These are phyloP conservation scores for Busseola fusca DNA, from an alignment of 2,888 invertebrate species.

Conservation along the genomic window DNA sequence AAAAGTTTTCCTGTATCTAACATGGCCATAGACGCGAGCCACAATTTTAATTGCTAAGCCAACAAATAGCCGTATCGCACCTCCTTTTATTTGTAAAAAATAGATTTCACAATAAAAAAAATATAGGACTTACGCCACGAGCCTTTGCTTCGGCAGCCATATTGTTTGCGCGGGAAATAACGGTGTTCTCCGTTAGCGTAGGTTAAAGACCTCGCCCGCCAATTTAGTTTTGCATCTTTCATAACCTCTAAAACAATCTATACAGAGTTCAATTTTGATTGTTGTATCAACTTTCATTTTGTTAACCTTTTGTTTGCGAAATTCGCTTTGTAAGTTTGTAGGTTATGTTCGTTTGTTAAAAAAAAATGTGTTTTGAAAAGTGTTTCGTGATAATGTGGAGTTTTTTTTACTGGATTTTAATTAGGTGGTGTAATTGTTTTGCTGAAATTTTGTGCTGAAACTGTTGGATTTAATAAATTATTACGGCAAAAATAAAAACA, in stretches of 20 bases:
- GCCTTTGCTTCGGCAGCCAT: constrained; percentile 68
- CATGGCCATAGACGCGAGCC: background rate
- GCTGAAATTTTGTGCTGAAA: background rate
- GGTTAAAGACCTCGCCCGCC: constrained; percentile 70
- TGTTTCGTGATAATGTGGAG: constrained; percentile 26
- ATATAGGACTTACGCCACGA: constrained; percentile 61
- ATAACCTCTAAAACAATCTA: constrained; percentile 42
- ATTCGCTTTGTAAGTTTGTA: constrained; percentile 58
- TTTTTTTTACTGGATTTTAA: constrained; percentile 22
- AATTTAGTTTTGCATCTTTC: constrained; percentile 51
- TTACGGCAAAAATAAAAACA: background rate
- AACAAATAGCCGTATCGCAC: constrained; percentile 37
- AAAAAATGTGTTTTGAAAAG: constrained; percentile 48
- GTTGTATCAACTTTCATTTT: constrained; percentile 39
- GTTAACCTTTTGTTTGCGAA: constrained; percentile 63
- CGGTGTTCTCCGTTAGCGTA: constrained; percentile 71
- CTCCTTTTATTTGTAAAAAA: constrained; percentile 34
- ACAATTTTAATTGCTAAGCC: constrained; percentile 38
- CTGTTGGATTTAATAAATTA: background rate
- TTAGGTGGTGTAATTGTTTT: constrained; percentile 26
- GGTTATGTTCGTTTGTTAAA: constrained; percentile 52
- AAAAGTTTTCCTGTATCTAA: background rate
- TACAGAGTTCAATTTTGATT: constrained; percentile 58
- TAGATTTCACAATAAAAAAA: constrained; percentile 53
- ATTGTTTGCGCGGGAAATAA: constrained; percentile 75